These are phyloP conservation scores for Rhabdomys dilectus DNA, from an alignment of 2,113 vertebrate genomes.

Conservation along the genomic window DNA sequence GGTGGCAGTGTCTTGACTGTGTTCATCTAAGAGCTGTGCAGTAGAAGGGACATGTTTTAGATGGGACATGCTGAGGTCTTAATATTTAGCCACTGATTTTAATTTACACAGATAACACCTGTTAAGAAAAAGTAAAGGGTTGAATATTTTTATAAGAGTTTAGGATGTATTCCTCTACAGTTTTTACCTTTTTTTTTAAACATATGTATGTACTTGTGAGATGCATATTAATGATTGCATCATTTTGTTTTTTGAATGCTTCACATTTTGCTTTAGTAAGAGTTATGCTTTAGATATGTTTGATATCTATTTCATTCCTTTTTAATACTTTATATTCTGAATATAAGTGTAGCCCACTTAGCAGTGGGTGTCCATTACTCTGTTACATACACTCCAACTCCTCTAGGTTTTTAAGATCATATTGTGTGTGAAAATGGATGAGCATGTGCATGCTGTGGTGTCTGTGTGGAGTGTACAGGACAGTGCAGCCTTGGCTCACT, in stretches of 20 bases:
- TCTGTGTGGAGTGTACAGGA: neutral
- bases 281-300: slow-evolving; percentile 10
- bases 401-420: neutral
- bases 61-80: slow-evolving; percentile 31
- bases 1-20: slow-evolving; percentile 55
- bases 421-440: neutral
- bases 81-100: slow-evolving; percentile 55
- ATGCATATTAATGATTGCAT: neutral
- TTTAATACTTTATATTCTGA: slow-evolving; percentile 7
- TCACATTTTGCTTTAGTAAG: neutral
- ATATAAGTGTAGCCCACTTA: neutral
- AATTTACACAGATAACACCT: slow-evolving; percentile 31
- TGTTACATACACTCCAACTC: neutral
- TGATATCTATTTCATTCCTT: neutral
- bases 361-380: neutral
- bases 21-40: slow-evolving; percentile 48
- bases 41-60: slow-evolving; percentile 44
- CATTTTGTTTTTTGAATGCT: neutral
- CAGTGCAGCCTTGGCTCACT: neutral
- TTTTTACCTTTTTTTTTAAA: neutral
- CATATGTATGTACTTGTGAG: neutral
- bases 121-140: neutral
- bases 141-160: slow-evolving; percentile 27
- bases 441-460: neutral
- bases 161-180: neutral